Conservation (phyloP, 1,140 invertebrate genomes). For the Galendromus occidentalis region DNA sequence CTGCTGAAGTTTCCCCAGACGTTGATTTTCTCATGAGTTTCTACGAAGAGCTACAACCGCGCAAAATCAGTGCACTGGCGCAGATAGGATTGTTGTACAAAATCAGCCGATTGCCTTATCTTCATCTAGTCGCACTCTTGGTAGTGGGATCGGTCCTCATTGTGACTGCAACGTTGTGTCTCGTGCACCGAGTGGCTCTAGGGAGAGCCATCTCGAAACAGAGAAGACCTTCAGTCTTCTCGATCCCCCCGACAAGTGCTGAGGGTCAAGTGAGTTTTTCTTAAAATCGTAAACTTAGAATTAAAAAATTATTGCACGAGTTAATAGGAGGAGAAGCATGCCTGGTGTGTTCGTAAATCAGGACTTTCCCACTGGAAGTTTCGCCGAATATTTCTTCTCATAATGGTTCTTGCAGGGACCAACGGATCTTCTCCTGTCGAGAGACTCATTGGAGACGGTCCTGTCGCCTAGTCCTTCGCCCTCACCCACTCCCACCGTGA, state of each 20-base stretch:
- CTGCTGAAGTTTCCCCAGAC: not conserved
- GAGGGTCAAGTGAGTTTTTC: not conserved
- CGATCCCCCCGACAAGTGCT: not conserved
- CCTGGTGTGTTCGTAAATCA: not conserved
- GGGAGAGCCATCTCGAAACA: not conserved
- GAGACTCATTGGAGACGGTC: constrained; percentile 1
- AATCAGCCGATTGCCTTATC: not conserved
- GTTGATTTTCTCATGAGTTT: constrained; percentile 5
- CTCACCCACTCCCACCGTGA: not conserved
- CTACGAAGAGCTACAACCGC: constrained; percentile 2
- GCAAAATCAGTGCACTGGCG: not conserved
- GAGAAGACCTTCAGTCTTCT: not conserved
- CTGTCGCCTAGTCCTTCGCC: constrained; percentile 5
- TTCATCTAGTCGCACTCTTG: not conserved
- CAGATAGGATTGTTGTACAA: constrained; percentile 6
- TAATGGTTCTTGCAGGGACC: not conserved
- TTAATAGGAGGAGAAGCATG: not conserved
- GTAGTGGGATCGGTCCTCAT: not conserved
- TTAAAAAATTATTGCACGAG: not conserved
- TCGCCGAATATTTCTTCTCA: not conserved
- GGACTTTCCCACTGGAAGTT: not conserved
- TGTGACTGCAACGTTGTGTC: not conserved
- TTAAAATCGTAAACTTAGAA: not conserved
- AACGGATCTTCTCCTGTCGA: constrained; percentile 6
- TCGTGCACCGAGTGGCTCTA: not conserved